phyloP scores from a whole-genome alignment of 2,888 invertebrate genomes.

The Chymomyza amoena region DNA sequence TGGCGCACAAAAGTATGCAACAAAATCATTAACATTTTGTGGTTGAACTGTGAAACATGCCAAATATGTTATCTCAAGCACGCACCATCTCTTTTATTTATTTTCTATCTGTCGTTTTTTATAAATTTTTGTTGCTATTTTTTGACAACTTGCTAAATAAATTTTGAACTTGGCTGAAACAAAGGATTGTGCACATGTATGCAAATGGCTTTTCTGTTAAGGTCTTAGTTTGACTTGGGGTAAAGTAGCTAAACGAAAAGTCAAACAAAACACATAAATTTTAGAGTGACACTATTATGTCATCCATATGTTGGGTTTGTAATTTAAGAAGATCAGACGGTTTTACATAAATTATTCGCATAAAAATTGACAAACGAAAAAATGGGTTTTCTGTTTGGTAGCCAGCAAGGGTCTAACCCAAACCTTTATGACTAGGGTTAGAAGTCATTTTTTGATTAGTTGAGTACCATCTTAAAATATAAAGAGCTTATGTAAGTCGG shows the following conservation, averaged over 20 bases:
- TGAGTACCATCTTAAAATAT: too few relatives aligned
- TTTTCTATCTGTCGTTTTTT: slow-evolving; percentile 8
- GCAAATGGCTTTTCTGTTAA: neutral
- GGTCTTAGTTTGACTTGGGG: neutral
- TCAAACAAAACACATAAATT: neutral
- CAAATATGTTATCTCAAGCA: neutral
- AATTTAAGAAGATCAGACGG: neutral
- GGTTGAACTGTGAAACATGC: neutral
- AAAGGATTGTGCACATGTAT: neutral
- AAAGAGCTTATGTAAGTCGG: too few relatives aligned
- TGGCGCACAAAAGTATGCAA: slow-evolving; percentile 45
- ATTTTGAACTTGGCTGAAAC: slow-evolving; percentile 36
- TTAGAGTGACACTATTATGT: neutral
- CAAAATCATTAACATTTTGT: slow-evolving; percentile 1
- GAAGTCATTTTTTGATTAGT: too few relatives aligned
- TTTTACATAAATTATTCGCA: neutral
- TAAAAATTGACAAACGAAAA: neutral
- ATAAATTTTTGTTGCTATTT: slow-evolving; percentile 12
- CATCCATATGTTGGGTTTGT: neutral
- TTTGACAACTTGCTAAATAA: slow-evolving; percentile 66
- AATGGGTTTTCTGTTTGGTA: neutral
- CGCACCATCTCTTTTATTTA: too few relatives aligned
- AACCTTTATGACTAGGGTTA: too few relatives aligned
- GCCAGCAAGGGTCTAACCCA: too few relatives aligned
- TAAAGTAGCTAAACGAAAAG: slow-evolving; percentile 17